Evolutionary conservation across 2,113 vertebrate species (phyloP), one percentile per base, ranked within the genome.

Genomic region (Apodemus sylvaticus): DNA sequence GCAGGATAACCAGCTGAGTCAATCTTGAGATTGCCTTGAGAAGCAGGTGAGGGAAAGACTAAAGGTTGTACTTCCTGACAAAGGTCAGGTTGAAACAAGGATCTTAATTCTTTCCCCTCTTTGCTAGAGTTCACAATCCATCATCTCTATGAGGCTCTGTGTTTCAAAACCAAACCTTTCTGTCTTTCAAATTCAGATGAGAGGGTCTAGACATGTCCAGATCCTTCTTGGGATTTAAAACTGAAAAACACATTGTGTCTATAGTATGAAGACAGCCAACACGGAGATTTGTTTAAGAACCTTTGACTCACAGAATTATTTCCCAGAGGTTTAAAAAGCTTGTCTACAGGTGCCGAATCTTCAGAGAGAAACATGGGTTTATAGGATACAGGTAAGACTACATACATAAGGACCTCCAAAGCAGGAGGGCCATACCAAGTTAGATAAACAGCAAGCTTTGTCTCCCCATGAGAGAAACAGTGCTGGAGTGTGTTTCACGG

Each of bases 291-390:
- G 62, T n/a, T 16, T 12, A 36, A 77, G 58, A 81, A 71, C 62
- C 34, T 16, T 66, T 8, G 55, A 92, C 29, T 96, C 82, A 95
- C 77, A 73, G 22, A 55, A 36, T 42, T 29, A 39, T 97, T 96
- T 73, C 45, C 64, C 53, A 82, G 87, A 98, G 97, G 90, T 97
- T 97, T 82, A 93, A 86, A 51, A 90, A 88, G 0, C 2, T 77
- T 12, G 97, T 97, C 79, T 96, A 97, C 74, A 97, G 95, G 0
- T 97, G 97, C 66, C 96, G 97, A 93, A 97, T 98, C 96, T 97
- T 94, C 95, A 93, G 6, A 89, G 95, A 97, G 36, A 88, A 76
- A 36, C 0, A 86, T 2, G 97, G 96, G 2, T 79, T 36, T 97
- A 96, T 76, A 13, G 4, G 1, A 90, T 97, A 17, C 9, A 97